These are phyloP conservation scores for Anorthoa munda DNA, from an alignment of 2,888 invertebrate species.

Conservation along the genomic window DNA sequence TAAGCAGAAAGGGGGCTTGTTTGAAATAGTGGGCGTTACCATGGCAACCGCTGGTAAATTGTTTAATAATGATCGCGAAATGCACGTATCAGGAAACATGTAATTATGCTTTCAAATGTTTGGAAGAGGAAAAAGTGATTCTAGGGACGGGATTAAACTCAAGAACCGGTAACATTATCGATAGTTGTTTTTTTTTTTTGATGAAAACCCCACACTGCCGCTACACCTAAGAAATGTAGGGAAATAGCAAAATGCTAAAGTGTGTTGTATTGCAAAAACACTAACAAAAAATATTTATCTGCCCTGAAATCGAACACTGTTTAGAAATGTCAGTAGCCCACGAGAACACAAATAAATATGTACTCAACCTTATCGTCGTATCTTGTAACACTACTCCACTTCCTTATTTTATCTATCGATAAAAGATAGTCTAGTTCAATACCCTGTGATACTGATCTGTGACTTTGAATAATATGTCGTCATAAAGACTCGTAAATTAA, in stretches of 20 bases:
- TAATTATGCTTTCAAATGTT: constrained; percentile 83
- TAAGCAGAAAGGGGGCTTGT: constrained; percentile 33
- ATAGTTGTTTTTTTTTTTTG: not conserved
- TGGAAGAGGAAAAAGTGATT: constrained; percentile 62
- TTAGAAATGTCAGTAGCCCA: constrained; percentile 19
- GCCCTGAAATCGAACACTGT: constrained; percentile 16
- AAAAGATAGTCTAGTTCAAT: constrained; percentile 60
- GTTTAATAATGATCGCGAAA: constrained; percentile 86
- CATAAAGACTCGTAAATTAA: constrained; percentile 17
- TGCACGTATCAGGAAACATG: constrained; percentile 86
- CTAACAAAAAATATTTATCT: constrained; percentile 23
- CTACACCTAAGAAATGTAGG: not conserved
- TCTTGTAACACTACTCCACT: constrained; percentile 46
- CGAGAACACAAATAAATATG: constrained; percentile 37
- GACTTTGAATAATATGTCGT: constrained; percentile 4
- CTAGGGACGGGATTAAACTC: constrained; percentile 23
- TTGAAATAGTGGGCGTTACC: constrained; percentile 81
- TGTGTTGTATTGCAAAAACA: not conserved
- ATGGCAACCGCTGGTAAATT: constrained; percentile 84
- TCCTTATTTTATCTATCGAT: constrained; percentile 61
- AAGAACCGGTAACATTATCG: constrained; percentile 23
- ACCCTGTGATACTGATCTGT: constrained; percentile 34
- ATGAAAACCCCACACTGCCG: not conserved
- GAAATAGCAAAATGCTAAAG: not conserved
- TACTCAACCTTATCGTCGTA: constrained; percentile 51